These are phyloP conservation scores for Urocitellus parryii DNA, from an alignment of 2,113 vertebrate genomes.

Conservation along the genomic window DNA sequence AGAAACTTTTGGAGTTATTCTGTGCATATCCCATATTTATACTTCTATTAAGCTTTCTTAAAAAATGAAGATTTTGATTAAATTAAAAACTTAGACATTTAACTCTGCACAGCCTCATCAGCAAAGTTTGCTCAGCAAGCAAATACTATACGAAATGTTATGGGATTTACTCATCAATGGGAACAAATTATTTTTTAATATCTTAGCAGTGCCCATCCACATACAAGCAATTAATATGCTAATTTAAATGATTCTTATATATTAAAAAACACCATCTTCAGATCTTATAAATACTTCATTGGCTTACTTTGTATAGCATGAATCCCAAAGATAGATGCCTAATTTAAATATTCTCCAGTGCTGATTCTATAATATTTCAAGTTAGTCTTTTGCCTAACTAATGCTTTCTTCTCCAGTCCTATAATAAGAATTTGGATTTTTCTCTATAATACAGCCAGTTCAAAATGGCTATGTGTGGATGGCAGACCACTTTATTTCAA, in stretches of 20 bases:
- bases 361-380: conserved; percentile 23
- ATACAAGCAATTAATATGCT: neutral
- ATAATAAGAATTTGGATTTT: neutral
- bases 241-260: neutral
- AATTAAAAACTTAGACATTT: conserved; percentile 13
- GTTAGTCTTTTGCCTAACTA: neutral
- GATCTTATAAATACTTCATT: conserved; percentile 24
- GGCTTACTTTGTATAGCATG: neutral
- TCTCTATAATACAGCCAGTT: neutral
- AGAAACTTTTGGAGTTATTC: conserved; percentile 41
- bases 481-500: neutral
- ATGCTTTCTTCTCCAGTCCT: neutral
- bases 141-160: neutral
- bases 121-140: neutral
- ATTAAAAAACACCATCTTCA: neutral
- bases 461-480: neutral
- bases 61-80: conserved; percentile 48
- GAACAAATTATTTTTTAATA: conserved; percentile 27
- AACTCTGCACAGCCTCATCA: neutral
- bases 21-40: neutral
- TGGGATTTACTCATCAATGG: neutral
- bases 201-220: neutral
- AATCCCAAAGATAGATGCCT: neutral
- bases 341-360: neutral
- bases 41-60: conserved; percentile 42